These are phyloP conservation scores for Galaxias olidus DNA, from an alignment of 2,797 vertebrate genomes.

Conservation along the genomic window DNA sequence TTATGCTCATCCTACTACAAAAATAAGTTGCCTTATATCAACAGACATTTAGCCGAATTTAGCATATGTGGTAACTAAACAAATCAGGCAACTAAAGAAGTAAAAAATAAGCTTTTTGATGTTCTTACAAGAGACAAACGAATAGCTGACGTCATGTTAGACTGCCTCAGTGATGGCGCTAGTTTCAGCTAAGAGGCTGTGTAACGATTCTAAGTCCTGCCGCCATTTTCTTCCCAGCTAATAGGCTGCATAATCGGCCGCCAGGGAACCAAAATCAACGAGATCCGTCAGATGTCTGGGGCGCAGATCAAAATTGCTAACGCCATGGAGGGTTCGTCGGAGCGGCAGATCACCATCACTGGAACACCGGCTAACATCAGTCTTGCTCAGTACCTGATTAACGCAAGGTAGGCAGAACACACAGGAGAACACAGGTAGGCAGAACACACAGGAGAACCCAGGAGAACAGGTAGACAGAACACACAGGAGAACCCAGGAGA, in stretches of 20 bases:
- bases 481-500: no score
- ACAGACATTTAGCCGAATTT: no score
- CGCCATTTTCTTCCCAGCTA: conserved; percentile 84
- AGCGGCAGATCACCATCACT: conserved; percentile 96
- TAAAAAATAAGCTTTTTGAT: no score
- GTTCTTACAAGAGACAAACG: no score
- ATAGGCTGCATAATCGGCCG: conserved; percentile 98
- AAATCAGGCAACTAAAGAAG: no score
- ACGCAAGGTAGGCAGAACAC: conserved; percentile 85
- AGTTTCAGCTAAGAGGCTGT: neutral
- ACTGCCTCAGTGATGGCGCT: no score
- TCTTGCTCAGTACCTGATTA: conserved; percentile 97
- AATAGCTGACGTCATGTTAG: no score
- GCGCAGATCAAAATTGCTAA: conserved; percentile 98
- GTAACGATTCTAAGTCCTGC: conserved; percentile 53
- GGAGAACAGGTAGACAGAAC: no score
- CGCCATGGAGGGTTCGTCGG: conserved; percentile 92
- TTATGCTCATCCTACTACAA: no score
- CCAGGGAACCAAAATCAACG: conserved; percentile 98
- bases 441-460: neutral
- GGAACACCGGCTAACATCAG: conserved; percentile 96
- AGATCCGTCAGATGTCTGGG: conserved; percentile 98
- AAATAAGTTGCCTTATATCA: no score
- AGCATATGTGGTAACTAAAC: no score
- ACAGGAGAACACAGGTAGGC: neutral